These are phyloP conservation scores for Vanacampus margaritifer DNA, from an alignment of 2,113 vertebrate species.

Conservation along the genomic window DNA sequence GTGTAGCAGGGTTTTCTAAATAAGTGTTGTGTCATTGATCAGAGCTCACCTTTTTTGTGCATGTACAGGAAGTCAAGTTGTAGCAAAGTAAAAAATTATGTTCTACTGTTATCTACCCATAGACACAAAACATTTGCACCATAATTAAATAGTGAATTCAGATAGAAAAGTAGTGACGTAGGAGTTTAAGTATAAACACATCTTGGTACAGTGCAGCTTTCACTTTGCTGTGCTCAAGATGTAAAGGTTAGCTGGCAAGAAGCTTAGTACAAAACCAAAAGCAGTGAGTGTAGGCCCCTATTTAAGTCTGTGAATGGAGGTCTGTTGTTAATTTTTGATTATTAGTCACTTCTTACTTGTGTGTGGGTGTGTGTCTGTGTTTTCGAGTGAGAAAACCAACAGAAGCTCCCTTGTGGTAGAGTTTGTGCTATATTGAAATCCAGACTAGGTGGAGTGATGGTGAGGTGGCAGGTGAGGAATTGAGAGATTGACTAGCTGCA, in stretches of 20 bases:
- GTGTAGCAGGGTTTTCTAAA: too few relatives aligned
- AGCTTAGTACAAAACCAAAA: background rate
- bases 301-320: constrained; percentile 1
- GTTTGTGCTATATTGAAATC: constrained; percentile 9
- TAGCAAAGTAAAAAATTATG: constrained; percentile 32
- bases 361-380: background rate
- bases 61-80: too few relatives aligned
- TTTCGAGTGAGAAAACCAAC: background rate
- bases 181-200: constrained; percentile 36
- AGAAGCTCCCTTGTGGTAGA: constrained; percentile 1
- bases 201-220: constrained; percentile 31
- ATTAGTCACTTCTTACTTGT: background rate
- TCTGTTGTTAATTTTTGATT: constrained; percentile 29
- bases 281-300: background rate
- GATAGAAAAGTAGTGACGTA: constrained; percentile 33
- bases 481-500: constrained; percentile 41
- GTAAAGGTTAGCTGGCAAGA: constrained; percentile 21
- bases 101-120: constrained; percentile 11
- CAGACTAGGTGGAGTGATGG: constrained; percentile 9
- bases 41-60: too few relatives aligned
- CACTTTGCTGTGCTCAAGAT: constrained; percentile 33
- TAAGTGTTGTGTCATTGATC: too few relatives aligned
- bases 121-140: background rate
- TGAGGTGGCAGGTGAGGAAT: too few relatives aligned
- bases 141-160: constrained; percentile 37